Conservation (phyloP, 2,888 invertebrate species). For the Leucoma salicis region DNA sequence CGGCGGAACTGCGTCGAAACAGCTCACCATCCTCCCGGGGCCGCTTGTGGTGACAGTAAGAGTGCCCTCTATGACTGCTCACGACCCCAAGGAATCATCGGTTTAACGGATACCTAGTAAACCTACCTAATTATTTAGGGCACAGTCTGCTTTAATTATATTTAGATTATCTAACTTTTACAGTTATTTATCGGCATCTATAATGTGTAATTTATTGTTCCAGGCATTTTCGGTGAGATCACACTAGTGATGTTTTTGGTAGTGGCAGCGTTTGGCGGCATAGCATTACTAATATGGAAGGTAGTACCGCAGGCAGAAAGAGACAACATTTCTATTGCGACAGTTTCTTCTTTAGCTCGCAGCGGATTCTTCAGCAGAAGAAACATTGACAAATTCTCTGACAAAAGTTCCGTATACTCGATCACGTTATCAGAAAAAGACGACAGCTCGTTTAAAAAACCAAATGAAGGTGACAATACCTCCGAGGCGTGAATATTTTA, state of each 20-base stretch:
- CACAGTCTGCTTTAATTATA: no score
- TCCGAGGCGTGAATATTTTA: conserved; percentile 66
- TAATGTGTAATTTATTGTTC: conserved; percentile 35
- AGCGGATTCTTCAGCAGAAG: conserved; percentile 64
- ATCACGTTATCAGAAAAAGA: conserved; percentile 75
- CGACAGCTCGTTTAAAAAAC: conserved; percentile 58
- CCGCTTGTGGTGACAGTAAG: no score
- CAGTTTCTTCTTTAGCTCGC: conserved; percentile 66
- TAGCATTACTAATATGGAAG: conserved; percentile 80
- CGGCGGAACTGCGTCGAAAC: no score
- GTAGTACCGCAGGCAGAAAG: conserved; percentile 77
- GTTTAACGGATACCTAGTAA: no score
- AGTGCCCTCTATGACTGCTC: no score
- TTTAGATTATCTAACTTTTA: no score
- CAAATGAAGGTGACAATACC: conserved; percentile 68
- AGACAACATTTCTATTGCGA: conserved; percentile 75
- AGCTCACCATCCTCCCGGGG: no score
- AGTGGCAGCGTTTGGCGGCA: conserved; percentile 81
- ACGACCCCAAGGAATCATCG: no score
- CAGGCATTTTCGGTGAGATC: conserved; percentile 75
- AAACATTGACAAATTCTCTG: conserved; percentile 70
- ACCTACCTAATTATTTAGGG: no score
- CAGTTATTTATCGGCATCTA: no score
- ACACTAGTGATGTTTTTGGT: conserved; percentile 81
- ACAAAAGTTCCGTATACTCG: conserved; percentile 73